Conservation (phyloP, 2,888 invertebrate genomes). For the Tipula helvola region DNA sequence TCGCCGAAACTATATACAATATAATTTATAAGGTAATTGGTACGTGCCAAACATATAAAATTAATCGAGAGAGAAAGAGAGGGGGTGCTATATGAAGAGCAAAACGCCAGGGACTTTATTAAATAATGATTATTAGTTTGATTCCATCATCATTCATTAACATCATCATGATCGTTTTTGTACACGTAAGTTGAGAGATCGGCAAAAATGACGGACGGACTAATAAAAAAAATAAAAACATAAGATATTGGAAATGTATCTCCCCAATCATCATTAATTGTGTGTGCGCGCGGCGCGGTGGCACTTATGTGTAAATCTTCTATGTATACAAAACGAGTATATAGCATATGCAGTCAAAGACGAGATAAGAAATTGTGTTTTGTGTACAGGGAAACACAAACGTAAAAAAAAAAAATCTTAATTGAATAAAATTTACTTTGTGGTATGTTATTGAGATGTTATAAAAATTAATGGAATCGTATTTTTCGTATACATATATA, state of each 20-base stretch:
- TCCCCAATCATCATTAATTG: background rate
- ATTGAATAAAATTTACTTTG: background rate
- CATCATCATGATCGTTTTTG: background rate
- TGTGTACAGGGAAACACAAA: background rate
- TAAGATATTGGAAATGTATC: background rate
- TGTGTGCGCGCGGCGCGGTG: background rate
- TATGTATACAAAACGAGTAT: background rate
- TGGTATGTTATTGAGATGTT: background rate
- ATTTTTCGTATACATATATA: background rate
- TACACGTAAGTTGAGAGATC: background rate
- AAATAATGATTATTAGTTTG: background rate
- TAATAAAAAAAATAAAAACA: background rate
- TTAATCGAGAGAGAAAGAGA: background rate
- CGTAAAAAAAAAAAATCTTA: background rate
- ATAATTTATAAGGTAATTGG: background rate
- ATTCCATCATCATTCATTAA: background rate
- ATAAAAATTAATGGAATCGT: background rate
- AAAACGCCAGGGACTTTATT: background rate
- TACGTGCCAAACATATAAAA: background rate
- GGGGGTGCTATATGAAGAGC: background rate
- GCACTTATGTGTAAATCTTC: background rate
- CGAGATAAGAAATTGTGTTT: background rate
- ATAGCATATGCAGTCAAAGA: background rate
- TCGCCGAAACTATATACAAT: background rate
- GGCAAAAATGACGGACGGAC: background rate